Base-by-base conservation (phyloP, 2,888 invertebrate genomes). In the Ormyrus nitidulus region DNA sequence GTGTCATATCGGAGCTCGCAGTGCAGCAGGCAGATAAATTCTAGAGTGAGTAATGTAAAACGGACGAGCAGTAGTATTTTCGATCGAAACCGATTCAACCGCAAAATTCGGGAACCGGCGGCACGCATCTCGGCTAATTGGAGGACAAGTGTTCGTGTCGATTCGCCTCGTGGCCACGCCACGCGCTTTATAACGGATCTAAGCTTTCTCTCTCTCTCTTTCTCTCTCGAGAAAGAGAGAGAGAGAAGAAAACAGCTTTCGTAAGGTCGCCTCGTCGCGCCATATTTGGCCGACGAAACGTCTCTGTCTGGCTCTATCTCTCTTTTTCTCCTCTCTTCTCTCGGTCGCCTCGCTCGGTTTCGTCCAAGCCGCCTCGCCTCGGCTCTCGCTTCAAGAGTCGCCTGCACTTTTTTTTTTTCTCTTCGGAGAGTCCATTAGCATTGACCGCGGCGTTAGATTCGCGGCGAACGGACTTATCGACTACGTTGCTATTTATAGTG, bases 211-310 rank as follows among this genome's bases (percentile, higher is more conserved):
- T 19, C 19, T 19, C 19, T 19, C 19, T 19, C 19, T 19, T 1
- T 19, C 19, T 19, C 1, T 19, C 19, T 19, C 19, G 19, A 58
- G 59, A 66, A 19, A 54, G 34, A 68, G 46, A 68, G 65, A 65
- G 65, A 62, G 51, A 62, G 58, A 77, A 59, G 48, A 58, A 51
- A 61, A 54, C 72, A 44, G 77, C 80, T 81, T 77, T 81, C 74
- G 83, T 83, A 83, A 85, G 83, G 82, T 84, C 84, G 85, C 79
- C 82, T 82, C 83, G 83, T 83, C 87, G 84, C 85, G 84, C 86
- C 86, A 86, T 86, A 86, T 86, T 87, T 87, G 87, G 86, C 82
- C 82, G 84, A 80, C 84, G 84, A 83, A 62, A 76, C 66, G 76
- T 80, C 75, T 71, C 80, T 79, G 59, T 75, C 71, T 79, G 77